Evolutionary conservation across 2,797 vertebrate species (phyloP).

Genomic region (Gambusia yucatana): DNA sequence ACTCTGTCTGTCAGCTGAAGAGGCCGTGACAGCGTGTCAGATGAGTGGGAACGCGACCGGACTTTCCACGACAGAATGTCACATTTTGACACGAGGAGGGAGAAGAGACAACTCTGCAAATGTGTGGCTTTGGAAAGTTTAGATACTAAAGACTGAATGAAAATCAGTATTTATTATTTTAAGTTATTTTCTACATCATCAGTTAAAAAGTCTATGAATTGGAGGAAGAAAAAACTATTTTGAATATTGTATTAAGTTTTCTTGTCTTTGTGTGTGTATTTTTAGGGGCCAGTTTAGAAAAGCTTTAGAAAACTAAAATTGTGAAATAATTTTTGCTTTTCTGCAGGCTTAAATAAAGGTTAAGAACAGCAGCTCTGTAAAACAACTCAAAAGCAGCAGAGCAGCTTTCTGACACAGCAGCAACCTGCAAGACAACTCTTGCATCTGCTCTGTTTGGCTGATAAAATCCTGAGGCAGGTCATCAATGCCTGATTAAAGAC

Average conservation of each 20-base stretch:
- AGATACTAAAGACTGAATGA: not conserved
- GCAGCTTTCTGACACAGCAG: not conserved
- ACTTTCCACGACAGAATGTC: not conserved
- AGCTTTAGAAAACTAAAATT: not conserved
- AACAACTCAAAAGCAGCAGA: not conserved
- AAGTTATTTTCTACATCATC: not conserved
- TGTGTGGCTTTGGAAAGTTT: not conserved
- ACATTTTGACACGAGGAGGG: not conserved
- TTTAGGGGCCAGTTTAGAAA: not conserved
- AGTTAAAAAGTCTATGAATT: not conserved
- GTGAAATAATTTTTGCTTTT: not conserved
- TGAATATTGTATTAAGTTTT: not conserved
- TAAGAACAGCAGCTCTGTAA: not conserved
- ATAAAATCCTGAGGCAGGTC: not conserved
- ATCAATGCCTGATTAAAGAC: not conserved
- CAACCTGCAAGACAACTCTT: not conserved
- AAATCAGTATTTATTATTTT: not conserved
- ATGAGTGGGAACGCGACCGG: not conserved
- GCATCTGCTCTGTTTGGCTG: not conserved
- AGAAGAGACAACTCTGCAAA: not conserved
- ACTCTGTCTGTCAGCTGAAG: constrained; percentile 26
- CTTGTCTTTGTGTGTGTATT: not conserved
- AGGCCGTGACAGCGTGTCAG: constrained; percentile 8
- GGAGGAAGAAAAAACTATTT: not conserved
- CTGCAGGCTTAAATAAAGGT: not conserved